Percentiles rank a stretch among this genome's conserved stretches.
Evolutionary conservation across 2,797 vertebrate species (phyloP).

Genomic region (Petrocephalus schoutedeni): DNA sequence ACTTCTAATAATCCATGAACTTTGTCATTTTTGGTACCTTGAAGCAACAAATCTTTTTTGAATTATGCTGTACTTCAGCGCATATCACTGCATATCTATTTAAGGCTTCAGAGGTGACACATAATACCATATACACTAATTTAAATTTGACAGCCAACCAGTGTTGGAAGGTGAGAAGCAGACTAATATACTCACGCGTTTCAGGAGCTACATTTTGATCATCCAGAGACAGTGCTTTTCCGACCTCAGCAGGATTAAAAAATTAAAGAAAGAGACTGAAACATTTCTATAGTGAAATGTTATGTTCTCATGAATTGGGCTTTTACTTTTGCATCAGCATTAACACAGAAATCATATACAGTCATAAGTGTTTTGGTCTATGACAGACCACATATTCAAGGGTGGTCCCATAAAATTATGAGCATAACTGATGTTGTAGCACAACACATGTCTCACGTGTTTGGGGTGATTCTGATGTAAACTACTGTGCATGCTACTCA

Average conservation of each 20-base stretch:
- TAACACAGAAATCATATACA: neutral
- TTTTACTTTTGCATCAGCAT: neutral
- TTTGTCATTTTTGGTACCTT: neutral
- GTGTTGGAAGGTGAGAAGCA: neutral
- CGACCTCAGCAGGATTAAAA: neutral
- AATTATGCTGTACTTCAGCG: neutral
- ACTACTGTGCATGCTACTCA: neutral
- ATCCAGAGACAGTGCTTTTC: neutral
- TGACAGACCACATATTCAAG: neutral
- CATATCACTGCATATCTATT: slow-evolving; percentile 1
- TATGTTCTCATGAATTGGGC: neutral
- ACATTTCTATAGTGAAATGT: neutral
- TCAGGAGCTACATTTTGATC: neutral
- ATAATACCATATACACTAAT: neutral
- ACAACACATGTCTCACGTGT: neutral
- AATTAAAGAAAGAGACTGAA: neutral
- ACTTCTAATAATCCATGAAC: neutral
- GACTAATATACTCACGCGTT: neutral
- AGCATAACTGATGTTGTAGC: neutral
- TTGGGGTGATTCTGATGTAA: neutral
- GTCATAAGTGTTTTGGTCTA: too few species aligned
- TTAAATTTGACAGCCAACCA: slow-evolving; percentile 6
- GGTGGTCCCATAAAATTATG: neutral
- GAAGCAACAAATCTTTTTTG: neutral
- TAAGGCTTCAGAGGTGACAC: neutral